Conservation (phyloP, 2,888 invertebrate genomes). For the Psylliodes chrysocephalus region DNA sequence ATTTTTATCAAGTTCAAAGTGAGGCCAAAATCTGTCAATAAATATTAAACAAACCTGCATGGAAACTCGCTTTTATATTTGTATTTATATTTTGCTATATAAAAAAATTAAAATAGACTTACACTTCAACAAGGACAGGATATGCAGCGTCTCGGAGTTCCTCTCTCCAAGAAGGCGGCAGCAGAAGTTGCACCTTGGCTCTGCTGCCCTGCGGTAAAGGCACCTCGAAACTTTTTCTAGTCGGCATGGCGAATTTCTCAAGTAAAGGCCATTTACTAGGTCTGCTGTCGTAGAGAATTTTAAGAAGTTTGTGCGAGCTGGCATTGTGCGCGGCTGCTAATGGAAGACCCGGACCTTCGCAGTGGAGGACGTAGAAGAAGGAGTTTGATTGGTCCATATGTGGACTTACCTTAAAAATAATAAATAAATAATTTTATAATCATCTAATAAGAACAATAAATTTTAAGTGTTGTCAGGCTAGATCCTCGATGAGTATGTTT, state of each 20-base stretch:
- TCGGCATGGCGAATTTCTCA: conserved; percentile 84
- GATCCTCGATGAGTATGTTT: too few species aligned
- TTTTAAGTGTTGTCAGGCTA: too few species aligned
- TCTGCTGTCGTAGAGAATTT: conserved; percentile 81
- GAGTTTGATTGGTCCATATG: conserved; percentile 52
- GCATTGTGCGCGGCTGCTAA: conserved; percentile 82
- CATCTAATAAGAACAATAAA: too few species aligned
- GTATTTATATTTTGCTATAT: too few species aligned
- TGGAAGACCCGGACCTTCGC: conserved; percentile 92
- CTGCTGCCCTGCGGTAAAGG: conserved; percentile 84
- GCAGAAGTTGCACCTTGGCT: conserved; percentile 87
- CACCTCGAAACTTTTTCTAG: conserved; percentile 84
- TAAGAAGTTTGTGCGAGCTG: conserved; percentile 78
- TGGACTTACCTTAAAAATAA: conserved; percentile 60
- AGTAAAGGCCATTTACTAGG: conserved; percentile 69
- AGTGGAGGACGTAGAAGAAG: conserved; percentile 80
- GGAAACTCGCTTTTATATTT: too few species aligned
- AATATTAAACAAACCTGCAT: too few species aligned
- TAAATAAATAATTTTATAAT: too few species aligned
- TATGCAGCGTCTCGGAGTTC: conserved; percentile 87
- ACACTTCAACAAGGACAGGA: conserved; percentile 90
- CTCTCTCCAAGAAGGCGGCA: conserved; percentile 90
- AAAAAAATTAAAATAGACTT: conserved; percentile 61
- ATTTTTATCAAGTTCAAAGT: too few species aligned
- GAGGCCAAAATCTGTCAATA: too few species aligned